phyloP scores from a whole-genome alignment of 2,113 vertebrate genomes.

The Cheirogaleus medius region DNA sequence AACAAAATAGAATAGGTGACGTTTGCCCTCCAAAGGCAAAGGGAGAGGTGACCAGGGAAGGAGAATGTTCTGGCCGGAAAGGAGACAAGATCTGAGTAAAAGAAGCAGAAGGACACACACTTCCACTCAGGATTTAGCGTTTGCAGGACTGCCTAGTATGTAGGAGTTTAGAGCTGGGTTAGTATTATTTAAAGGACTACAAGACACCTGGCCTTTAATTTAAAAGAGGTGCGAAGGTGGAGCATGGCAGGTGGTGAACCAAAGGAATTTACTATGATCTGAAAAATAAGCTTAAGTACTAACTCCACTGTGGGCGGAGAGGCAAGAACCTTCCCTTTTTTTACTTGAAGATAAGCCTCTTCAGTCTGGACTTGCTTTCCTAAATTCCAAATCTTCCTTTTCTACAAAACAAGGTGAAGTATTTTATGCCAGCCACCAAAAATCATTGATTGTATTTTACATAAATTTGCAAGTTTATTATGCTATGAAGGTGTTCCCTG shows the following conservation, averaged over 20 bases:
- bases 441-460: not conserved
- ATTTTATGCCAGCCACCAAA: not conserved
- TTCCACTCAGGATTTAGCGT: not conserved
- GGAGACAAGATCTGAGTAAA: not conserved
- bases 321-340: not conserved
- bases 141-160: not conserved
- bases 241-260: constrained; percentile 8
- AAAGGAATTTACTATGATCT: not conserved
- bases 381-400: not conserved
- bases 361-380: not conserved
- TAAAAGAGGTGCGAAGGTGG: not conserved
- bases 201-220: not conserved
- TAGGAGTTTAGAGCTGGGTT: not conserved
- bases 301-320: not conserved
- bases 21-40: not conserved
- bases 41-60: not conserved
- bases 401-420: not conserved
- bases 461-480: not conserved
- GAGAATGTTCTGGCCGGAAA: not conserved
- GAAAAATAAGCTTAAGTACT: not conserved
- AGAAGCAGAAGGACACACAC: not conserved
- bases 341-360: not conserved
- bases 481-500: not conserved
- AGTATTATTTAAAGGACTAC: not conserved
- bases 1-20: not conserved